Percentiles rank a stretch among this genome's conserved stretches.
phyloP scores from a whole-genome alignment of 2,888 invertebrate genomes.

The Dryococelus australis region DNA sequence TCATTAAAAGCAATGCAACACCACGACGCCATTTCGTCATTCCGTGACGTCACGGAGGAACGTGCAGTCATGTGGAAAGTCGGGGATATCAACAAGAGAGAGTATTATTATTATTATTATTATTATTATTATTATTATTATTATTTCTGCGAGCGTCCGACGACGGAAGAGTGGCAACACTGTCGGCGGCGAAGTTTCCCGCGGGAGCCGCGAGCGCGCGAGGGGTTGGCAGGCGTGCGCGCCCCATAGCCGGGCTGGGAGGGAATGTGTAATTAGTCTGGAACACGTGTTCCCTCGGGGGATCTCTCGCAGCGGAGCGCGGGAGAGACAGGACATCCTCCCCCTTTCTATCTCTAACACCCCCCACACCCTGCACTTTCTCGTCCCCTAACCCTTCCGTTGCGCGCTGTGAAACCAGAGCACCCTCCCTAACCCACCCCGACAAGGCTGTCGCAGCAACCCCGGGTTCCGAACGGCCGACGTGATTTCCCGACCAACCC shows the following conservation, averaged over 20 bases:
- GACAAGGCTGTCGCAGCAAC: background rate
- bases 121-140: too few relatives aligned
- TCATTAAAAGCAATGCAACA: too few relatives aligned
- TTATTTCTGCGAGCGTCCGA: too few relatives aligned
- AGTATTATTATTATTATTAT: too few relatives aligned
- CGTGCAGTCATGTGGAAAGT: too few relatives aligned
- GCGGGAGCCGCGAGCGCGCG: background rate
- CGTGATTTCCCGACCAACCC: too few relatives aligned
- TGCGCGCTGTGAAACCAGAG: background rate
- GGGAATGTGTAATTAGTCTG: constrained; percentile 8
- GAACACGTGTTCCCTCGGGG: constrained; percentile 16
- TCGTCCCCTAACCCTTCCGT: constrained; percentile 19
- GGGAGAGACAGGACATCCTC: background rate
- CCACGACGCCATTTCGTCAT: too few relatives aligned
- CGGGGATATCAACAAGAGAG: too few relatives aligned
- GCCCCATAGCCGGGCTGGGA: background rate
- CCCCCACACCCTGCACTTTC: too few relatives aligned
- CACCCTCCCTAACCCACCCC: background rate
- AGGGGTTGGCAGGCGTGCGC: background rate
- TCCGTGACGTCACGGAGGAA: too few relatives aligned
- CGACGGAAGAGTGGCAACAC: background rate
- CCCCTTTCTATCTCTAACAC: background rate
- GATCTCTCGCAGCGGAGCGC: background rate
- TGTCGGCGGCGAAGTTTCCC: background rate
- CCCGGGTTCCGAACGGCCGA: too few relatives aligned